These are phyloP conservation scores for Macrotis lagotis DNA, from an alignment of 2,113 vertebrate species.

Conservation along the genomic window DNA sequence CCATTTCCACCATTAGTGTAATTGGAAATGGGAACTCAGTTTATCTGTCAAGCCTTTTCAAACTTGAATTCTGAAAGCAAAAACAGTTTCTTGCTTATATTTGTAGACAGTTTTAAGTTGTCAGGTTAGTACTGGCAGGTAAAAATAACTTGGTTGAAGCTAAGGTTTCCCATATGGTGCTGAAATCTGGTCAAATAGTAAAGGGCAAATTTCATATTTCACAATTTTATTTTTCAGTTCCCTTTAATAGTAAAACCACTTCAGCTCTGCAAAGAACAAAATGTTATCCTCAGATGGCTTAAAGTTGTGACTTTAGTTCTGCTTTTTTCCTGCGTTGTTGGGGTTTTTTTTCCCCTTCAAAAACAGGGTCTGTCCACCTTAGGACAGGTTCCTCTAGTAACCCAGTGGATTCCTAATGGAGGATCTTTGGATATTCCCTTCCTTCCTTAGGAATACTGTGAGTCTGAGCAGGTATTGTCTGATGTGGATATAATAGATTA, in stretches of 20 bases:
- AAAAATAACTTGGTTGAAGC: neutral
- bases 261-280: constrained; percentile 61
- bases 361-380: constrained; percentile 56
- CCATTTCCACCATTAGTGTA: neutral
- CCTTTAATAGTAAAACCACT: constrained; percentile 67
- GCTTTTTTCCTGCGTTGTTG: constrained; percentile 74
- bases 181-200: neutral
- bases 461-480: neutral
- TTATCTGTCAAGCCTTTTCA: neutral
- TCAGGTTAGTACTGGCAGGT: neutral
- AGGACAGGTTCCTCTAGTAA: neutral
- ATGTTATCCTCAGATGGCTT: constrained; percentile 73
- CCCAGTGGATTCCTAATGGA: neutral
- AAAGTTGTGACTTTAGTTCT: constrained; percentile 72
- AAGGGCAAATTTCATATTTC: constrained; percentile 52
- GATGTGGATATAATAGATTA: neutral
- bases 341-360: constrained; percentile 68
- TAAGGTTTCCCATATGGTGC: neutral
- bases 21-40: neutral
- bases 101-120: neutral
- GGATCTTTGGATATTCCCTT: neutral
- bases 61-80: neutral
- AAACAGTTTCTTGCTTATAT: neutral
- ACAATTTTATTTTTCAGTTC: constrained; percentile 74
- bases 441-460: neutral